Percentiles rank a stretch among this genome's conserved stretches.
Conservation (phyloP, 1,140 invertebrate genomes). For the Zaprionus inermis region DNA sequence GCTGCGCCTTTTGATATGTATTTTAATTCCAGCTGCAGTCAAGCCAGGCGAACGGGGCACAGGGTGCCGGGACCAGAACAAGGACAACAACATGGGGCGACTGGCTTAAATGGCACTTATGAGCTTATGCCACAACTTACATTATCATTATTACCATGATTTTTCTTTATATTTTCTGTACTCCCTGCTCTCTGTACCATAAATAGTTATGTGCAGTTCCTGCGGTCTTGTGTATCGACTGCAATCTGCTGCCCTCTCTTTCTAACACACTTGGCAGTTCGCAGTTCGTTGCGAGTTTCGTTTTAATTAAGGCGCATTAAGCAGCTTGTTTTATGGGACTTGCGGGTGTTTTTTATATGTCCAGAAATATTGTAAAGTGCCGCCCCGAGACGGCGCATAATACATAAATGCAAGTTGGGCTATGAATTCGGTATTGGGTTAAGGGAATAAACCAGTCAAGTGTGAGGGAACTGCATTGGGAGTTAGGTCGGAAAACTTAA, state of each 20-base stretch:
- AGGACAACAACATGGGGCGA: slow-evolving; percentile 54
- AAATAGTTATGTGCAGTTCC: slow-evolving; percentile 71
- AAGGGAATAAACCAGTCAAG: neutral
- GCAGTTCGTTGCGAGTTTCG: slow-evolving; percentile 31
- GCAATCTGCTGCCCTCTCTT: slow-evolving; percentile 12
- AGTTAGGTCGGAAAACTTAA: neutral
- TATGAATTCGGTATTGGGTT: neutral
- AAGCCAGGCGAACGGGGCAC: slow-evolving; percentile 48
- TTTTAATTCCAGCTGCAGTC: slow-evolving; percentile 77
- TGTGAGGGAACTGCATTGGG: neutral
- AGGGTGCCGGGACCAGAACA: slow-evolving; percentile 12
- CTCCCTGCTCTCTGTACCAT: slow-evolving; percentile 48
- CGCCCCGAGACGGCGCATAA: neutral
- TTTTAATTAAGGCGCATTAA: slow-evolving; percentile 75
- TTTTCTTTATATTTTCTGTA: slow-evolving; percentile 54
- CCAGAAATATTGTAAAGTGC: slow-evolving; percentile 10
- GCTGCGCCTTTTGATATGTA: slow-evolving; percentile 78
- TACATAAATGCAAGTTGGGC: neutral
- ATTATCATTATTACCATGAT: slow-evolving; percentile 80
- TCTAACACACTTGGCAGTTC: no score
- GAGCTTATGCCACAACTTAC: slow-evolving; percentile 82
- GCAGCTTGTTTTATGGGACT: slow-evolving; percentile 53
- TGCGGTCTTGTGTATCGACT: slow-evolving; percentile 56
- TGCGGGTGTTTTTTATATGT: slow-evolving; percentile 37
- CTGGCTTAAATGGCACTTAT: slow-evolving; percentile 82